Percentiles rank a stretch among this genome's conserved stretches.
Conservation (phyloP, 2,113 vertebrate species). For the Melospiza georgiana region DNA sequence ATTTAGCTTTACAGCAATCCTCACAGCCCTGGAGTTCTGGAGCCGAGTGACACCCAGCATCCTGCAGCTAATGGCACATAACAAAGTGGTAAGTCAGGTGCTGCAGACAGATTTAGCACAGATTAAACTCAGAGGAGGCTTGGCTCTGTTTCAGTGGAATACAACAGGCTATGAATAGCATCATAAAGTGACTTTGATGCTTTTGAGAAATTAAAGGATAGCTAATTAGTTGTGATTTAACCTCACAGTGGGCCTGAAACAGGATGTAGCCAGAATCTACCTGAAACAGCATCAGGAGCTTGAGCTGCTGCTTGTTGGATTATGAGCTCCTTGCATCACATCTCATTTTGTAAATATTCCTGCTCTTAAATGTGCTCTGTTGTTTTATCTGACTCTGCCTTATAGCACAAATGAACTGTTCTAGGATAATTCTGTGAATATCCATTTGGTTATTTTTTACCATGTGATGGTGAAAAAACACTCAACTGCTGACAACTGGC, state of each 20-base stretch:
- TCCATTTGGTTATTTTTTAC: neutral
- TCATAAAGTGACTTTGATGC: neutral
- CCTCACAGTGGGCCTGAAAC: neutral
- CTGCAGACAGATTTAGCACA: neutral
- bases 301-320: neutral
- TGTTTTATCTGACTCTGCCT: neutral
- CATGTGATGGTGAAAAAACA: neutral
- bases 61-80: constrained; percentile 98
- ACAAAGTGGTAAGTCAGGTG: constrained; percentile 90
- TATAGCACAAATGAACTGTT: neutral
- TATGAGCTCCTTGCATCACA: neutral
- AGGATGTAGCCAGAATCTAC: neutral
- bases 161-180: neutral
- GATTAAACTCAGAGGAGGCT: neutral
- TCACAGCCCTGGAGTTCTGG: constrained; percentile 98
- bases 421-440: neutral
- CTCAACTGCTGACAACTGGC: neutral
- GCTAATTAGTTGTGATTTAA: neutral
- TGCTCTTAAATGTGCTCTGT: neutral
- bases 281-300: neutral
- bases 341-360: neutral
- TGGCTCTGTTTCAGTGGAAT: constrained; percentile 1
- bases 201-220: constrained; percentile 7
- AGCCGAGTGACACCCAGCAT: constrained; percentile 97
- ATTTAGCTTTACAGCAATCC: constrained; percentile 92